phyloP scores from a whole-genome alignment of 2,113 vertebrate genomes.

The Coptodon rendalli region DNA sequence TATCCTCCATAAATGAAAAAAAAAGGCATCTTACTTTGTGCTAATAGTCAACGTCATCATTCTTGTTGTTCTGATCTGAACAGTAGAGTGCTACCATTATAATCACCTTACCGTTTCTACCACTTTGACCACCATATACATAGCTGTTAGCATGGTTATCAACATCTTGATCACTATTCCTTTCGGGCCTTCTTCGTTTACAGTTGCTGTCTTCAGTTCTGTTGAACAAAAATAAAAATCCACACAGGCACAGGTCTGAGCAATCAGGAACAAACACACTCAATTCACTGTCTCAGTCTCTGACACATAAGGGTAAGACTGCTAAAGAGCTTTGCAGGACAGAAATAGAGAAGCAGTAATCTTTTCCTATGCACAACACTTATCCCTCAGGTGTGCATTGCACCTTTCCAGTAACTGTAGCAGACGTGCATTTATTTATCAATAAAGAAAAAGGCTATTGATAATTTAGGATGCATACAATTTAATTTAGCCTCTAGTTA shows the following conservation, averaged over 20 bases:
- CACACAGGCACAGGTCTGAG: neutral
- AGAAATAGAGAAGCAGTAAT: slow-evolving; percentile 71
- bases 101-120: slow-evolving; percentile 75
- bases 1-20: neutral
- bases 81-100: neutral
- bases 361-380: slow-evolving; percentile 53
- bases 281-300: slow-evolving; percentile 7
- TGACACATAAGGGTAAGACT: slow-evolving; percentile 52
- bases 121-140: slow-evolving; percentile 76
- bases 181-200: neutral
- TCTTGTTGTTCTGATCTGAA: neutral
- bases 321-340: slow-evolving; percentile 72
- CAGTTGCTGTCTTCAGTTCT: neutral
- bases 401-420: neutral
- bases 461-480: neutral
- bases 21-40: neutral
- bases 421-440: neutral
- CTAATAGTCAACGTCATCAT: neutral
- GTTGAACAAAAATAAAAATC: neutral
- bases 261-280: neutral
- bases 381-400: slow-evolving; percentile 43
- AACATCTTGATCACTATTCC: slow-evolving; percentile 71
- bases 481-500: neutral
- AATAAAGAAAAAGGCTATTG: neutral
- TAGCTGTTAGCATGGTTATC: slow-evolving; percentile 79